These are phyloP conservation scores for Pyrocephalus nanus DNA, from an alignment of 2,797 vertebrate genomes.

Conservation along the genomic window DNA sequence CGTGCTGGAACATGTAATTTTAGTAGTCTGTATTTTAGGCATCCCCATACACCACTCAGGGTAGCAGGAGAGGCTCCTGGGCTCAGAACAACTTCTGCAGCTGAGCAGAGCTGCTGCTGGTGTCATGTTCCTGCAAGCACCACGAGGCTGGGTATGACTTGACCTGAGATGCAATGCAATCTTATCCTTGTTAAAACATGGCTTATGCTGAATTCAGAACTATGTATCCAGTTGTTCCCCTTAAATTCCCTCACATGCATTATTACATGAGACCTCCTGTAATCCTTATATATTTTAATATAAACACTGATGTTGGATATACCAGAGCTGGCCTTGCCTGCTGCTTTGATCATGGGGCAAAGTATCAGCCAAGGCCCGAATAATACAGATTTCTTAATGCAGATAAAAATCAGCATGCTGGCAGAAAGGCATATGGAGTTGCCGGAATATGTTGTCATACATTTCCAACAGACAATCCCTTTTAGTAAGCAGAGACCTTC, in stretches of 20 bases:
- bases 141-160: neutral
- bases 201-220: neutral
- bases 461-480: neutral
- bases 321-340: neutral
- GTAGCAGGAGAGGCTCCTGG: neutral
- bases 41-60: neutral
- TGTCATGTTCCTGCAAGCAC: neutral
- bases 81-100: neutral
- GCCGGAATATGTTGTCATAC: neutral
- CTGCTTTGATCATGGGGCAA: neutral
- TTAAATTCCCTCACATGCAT: neutral
- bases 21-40: neutral
- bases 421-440: neutral
- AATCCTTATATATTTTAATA: neutral
- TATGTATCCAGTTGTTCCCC: neutral
- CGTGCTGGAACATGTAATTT: neutral
- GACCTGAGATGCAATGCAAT: neutral
- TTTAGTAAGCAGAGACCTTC: neutral
- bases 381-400: neutral
- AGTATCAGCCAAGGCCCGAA: neutral
- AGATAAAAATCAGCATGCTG: neutral
- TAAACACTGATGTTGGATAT: neutral
- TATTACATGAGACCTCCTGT: neutral
- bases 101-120: neutral
- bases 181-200: neutral